These are phyloP conservation scores for Berghia stephanieae DNA, from an alignment of 1,140 invertebrate genomes.

Conservation along the genomic window DNA sequence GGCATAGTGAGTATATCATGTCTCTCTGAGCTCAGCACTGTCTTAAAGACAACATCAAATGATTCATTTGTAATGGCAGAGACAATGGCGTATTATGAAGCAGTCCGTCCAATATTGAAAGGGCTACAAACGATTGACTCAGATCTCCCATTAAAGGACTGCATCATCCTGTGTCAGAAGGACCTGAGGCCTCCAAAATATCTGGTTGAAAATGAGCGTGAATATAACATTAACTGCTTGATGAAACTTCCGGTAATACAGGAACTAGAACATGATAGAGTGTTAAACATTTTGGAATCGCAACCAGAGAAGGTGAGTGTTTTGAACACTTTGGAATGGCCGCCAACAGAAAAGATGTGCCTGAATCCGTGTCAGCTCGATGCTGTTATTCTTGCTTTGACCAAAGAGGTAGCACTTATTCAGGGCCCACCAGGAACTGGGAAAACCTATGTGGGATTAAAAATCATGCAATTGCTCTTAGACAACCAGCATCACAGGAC, in stretches of 20 bases:
- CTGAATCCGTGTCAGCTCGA: conserved; percentile 40
- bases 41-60: conserved; percentile 23
- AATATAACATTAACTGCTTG: conserved; percentile 22
- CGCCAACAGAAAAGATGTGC: conserved; percentile 12
- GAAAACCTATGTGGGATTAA: conserved; percentile 65
- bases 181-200: conserved; percentile 51
- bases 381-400: conserved; percentile 67
- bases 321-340: conserved; percentile 19
- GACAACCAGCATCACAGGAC: conserved; percentile 54
- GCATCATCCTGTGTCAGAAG: conserved; percentile 54
- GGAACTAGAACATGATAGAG: too few species aligned
- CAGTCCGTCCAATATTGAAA: conserved; percentile 67
- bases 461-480: conserved; percentile 63
- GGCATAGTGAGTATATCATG: conserved; percentile 66
- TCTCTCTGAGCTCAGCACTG: conserved; percentile 36
- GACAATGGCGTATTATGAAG: conserved; percentile 69
- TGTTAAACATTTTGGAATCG: too few species aligned
- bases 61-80: conserved; percentile 66
- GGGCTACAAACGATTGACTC: conserved; percentile 62
- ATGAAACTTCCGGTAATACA: background rate
- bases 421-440: too few species aligned
- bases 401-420: conserved; percentile 74
- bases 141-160: conserved; percentile 64
- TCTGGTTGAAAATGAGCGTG: conserved; percentile 31
- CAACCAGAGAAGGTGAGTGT: too few species aligned